Base-by-base conservation (phyloP, 1,140 invertebrate species). In the Drosophila sproati region DNA sequence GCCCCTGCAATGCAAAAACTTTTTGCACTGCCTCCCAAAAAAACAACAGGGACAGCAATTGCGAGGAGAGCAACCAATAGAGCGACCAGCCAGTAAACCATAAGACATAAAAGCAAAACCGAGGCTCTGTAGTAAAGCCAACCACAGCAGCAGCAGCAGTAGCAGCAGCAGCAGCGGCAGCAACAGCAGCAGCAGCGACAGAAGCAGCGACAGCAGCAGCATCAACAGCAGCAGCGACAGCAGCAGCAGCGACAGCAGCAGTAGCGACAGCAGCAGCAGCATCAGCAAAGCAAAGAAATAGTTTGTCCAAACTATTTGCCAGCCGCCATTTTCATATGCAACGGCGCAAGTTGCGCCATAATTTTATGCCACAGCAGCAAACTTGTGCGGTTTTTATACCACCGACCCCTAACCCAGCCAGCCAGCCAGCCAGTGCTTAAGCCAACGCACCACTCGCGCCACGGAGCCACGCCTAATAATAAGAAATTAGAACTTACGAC, bases 401-500 rank as follows among this genome's bases (percentile, higher is more conserved):
- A 39, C 8, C 34, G 10, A 12, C 41, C 48, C 50, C 7, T 52
- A 5, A 32, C 35, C 2, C 41, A 5, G 34, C 48, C 1, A 20
- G 20, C 20, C 20, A 20, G 20, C 20, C 20, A 20, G 20, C 20
- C 20, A 20, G 20, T 20, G 20, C 20, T 20, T 20, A 20, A 20
- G 20, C 5, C 28, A 20, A 12, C 34, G 28, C 59, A 37, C 47
- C 31, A 56, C 56, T 55, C 20, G 52, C 55, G 34, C 37, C 37
- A n/a, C 66, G 31, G 37, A 48, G 83, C 83, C 83, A 83, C 85
- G 85, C 83, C 83, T 89, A 80, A 89, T 88, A 88, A 89, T 88
- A 88, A 88, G 85, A 88, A 88, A 88, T 88, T 88, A 88, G 85
- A 88, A 88, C 85, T 88, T 88, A 88, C 85, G 85, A 79, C 85